Base-by-base conservation (phyloP, 1,140 invertebrate species). In the Drosophila pruinosa region DNA sequence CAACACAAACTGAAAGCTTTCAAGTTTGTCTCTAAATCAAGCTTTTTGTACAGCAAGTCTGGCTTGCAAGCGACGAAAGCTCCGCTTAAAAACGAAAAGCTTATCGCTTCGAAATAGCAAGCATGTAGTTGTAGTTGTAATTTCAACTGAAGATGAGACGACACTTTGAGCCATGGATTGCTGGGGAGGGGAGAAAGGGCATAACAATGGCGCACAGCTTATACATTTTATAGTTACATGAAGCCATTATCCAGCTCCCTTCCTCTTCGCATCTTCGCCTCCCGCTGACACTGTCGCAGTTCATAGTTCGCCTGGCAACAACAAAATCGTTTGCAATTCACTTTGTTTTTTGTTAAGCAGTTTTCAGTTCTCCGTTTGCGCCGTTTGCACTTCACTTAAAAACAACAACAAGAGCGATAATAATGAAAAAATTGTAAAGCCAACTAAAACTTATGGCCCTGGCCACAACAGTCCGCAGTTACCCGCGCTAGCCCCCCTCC, bases 201-300 rank as follows among this genome's bases (percentile, higher is more conserved):
- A 43, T 26, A 61, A 76, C 76, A 81, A 79, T 76, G 72, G 58
- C 52, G 57, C 65, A 56, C 54, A 62, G 75, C 72, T 69, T 72
- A 86, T 85, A 80, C 58, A 85, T 85, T 86, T 85, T 77, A 85
- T 86, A 77, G 77, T 77, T 74, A 76, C 65, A 85, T 85, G 61
- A 76, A 73, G 80, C 81, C 80, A 77, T 85, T 86, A 80, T 54
- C 19, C 6, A 8, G 4, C n/a, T 15, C 14, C 8, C 24, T 26
- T 6, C 6, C 12, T 15, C 36, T 38, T 5, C 38, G 8, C 4
- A 7, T 38, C 36, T 22, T 4, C 21, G 10, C 3, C n/a, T 38
- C 10, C 8, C 21, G 5, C 19, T 45, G 17, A 6, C 21, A 28
- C 43, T 39, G 34, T 50, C 26, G 15, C 5, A 53, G 47, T 53